Base-by-base conservation (phyloP, 2,888 invertebrate genomes). In the Eupithecia subumbrata region DNA sequence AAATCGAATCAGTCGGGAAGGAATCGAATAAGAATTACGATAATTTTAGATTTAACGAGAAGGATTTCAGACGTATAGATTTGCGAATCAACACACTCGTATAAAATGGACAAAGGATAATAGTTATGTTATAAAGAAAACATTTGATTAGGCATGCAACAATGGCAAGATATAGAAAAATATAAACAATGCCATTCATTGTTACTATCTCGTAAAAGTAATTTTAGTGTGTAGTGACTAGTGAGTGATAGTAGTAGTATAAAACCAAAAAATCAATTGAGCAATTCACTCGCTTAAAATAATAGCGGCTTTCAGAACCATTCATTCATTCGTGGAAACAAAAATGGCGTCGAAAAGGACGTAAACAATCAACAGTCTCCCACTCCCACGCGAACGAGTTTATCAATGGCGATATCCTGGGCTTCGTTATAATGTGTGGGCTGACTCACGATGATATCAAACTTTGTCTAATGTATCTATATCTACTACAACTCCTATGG, bases 381-480 rank as follows among this genome's bases (percentile, higher is more conserved):
- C 89, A 90, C 90, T 88, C 60, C 88, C 75, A 64, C 82, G 84
- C 84, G 84, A 82, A 84, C 83, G 40, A 40, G 43, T 82, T 84
- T 85, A 88, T 88, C 87, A 87, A 85, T 86, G 85, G 84, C 83
- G 84, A 88, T 88, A 88, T 89, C 89, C 89, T 86, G 88, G 82
- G 81, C 74, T 79, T 78, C 76, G 81, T 84, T 80, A 81, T 76
- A 78, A 76, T 40, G 81, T 78, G 87, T 84, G 84, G 85, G 84
- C 60, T 81, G 83, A 84, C 84, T 82, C 80, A 25, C 18, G 63
- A 25, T 45, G 43, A 37, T 67, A 67, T 66, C 66, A 18, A 67
- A 67, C 66, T 66, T 9, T n/a, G 14, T 67, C n/a, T 40, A 12
- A 34, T 37, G 5, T n/a, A 67, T 67, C 40, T 60, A 25, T n/a